These are phyloP conservation scores for Schizopygopsis pylzovi DNA, from an alignment of 2,797 vertebrate species.

Conservation along the genomic window DNA sequence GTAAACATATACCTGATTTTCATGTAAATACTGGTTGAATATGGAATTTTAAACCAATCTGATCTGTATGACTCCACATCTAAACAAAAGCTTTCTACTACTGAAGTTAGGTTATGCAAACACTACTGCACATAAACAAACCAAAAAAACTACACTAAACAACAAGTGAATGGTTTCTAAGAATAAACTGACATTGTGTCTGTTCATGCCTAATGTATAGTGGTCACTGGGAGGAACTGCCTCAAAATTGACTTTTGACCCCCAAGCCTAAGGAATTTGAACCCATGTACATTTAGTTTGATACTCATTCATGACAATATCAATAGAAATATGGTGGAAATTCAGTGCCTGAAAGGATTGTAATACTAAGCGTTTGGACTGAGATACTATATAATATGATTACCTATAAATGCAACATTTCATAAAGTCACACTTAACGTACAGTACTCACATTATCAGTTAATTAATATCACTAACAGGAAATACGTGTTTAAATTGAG, in stretches of 20 bases:
- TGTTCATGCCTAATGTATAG: not conserved
- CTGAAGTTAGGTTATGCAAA: not conserved
- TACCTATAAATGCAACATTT: not conserved
- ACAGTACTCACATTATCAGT: not conserved
- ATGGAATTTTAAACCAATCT: not conserved
- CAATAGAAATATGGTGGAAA: not conserved
- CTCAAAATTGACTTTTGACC: slow-evolving; percentile 18
- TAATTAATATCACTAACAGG: not conserved
- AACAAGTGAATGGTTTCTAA: not conserved
- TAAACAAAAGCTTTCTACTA: not conserved
- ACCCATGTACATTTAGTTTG: not conserved
- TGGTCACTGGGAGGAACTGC: slow-evolving; percentile 2
- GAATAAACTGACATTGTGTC: not conserved
- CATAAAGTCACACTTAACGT: not conserved
- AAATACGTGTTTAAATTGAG: not conserved
- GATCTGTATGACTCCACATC: too few relatives aligned
- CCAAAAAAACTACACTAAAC: not conserved
- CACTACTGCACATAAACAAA: not conserved
- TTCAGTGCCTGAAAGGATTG: not conserved
- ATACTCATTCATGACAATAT: slow-evolving; percentile 33
- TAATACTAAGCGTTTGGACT: not conserved
- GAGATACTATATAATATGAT: not conserved
- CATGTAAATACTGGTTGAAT: not conserved
- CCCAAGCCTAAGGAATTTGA: slow-evolving; percentile 31
- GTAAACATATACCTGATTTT: not conserved